These are phyloP conservation scores for Hydrotaea diabolus DNA, from an alignment of 2,888 invertebrate genomes.

Conservation along the genomic window DNA sequence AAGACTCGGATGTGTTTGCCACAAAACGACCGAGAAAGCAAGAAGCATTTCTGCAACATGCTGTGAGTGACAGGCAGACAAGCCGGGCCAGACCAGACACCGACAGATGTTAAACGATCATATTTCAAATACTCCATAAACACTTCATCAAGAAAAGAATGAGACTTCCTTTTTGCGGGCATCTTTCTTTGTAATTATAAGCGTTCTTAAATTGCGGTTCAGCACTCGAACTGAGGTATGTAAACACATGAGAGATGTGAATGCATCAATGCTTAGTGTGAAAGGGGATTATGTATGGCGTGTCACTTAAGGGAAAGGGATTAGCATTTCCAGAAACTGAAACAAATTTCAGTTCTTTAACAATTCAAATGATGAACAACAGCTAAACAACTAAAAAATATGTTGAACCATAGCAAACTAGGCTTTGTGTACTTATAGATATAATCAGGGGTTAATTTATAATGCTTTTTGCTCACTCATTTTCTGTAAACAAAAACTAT, in stretches of 20 bases:
- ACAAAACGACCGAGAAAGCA: neutral
- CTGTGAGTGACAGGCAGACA: neutral
- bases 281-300: neutral
- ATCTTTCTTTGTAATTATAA: neutral
- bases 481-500: no score
- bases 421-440: no score
- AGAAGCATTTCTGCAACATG: neutral
- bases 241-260: neutral
- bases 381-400: no score
- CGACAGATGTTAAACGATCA: constrained; percentile 1
- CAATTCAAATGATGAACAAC: no score
- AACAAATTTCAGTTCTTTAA: neutral
- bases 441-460: no score
- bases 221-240: neutral
- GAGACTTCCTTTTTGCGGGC: neutral
- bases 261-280: neutral
- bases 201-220: neutral
- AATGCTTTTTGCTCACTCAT: no score
- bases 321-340: neutral
- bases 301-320: neutral
- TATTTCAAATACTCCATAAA: neutral
- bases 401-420: no score
- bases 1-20: neutral
- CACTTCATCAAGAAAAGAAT: neutral
- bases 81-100: no score